phyloP scores from a whole-genome alignment of 30 jellyfish, hydroid and myxozoan species.

The Aurelia sp. region DNA sequence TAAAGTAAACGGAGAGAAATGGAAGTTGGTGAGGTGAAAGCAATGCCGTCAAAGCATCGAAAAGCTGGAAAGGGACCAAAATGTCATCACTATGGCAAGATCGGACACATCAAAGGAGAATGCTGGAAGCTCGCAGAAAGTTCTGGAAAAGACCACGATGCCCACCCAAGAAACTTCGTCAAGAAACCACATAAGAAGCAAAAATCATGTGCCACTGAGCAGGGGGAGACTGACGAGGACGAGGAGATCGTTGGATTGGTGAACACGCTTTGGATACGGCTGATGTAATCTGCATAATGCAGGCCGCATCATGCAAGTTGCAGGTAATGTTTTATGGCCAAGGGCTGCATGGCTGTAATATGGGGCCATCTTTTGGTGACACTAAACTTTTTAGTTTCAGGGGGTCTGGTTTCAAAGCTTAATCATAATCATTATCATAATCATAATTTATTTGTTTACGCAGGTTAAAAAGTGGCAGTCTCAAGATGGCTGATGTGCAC shows the following conservation, averaged over 20 bases:
- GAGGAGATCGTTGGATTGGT: conserved; percentile 19
- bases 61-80: conserved; percentile 16
- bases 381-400: no score
- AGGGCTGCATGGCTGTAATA: no score
- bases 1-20: conserved; percentile 38
- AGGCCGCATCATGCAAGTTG: no score
- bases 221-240: not conserved
- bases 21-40: conserved; percentile 20
- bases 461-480: no score
- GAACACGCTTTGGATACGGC: not conserved
- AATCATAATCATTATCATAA: no score
- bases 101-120: conserved; percentile 52
- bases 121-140: conserved; percentile 13
- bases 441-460: no score
- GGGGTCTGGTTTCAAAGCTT: no score
- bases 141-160: no score
- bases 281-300: no score
- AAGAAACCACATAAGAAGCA: conserved; percentile 2
- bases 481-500: no score
- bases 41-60: conserved; percentile 2
- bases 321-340: no score
- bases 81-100: conserved; percentile 63
- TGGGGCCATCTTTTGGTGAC: no score
- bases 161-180: not conserved
- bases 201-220: conserved; percentile 32